These are phyloP conservation scores for Eupithecia dodoneata DNA, from an alignment of 2,888 invertebrate genomes.

Conservation along the genomic window DNA sequence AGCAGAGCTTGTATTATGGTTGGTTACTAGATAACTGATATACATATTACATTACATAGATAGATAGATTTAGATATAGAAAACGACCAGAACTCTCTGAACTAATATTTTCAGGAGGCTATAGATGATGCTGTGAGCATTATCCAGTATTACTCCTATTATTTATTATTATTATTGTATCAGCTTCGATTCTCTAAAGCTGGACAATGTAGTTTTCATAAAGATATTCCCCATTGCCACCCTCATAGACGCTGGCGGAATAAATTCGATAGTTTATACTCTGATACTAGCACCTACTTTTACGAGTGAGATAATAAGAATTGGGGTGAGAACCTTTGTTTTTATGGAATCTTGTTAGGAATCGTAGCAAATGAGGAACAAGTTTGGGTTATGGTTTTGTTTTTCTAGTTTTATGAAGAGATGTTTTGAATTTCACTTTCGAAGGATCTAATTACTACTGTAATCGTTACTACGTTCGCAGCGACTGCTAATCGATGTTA, in stretches of 20 bases:
- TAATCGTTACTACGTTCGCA: too few species aligned
- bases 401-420: background rate
- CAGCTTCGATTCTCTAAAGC: conserved; percentile 36
- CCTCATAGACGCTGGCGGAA: conserved; percentile 58
- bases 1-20: too few species aligned
- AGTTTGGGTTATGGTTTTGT: conserved; percentile 8
- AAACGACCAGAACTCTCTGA: too few species aligned
- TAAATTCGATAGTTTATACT: conserved; percentile 69
- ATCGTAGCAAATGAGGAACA: conserved; percentile 53
- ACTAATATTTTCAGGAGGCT: background rate
- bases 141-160: background rate
- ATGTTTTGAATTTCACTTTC: background rate
- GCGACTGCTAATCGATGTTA: too few species aligned
- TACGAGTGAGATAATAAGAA: conserved; percentile 55
- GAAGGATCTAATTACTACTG: background rate
- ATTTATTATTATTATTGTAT: background rate
- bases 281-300: conserved; percentile 65
- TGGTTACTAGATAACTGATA: too few species aligned
- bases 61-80: too few species aligned
- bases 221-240: conserved; percentile 58
- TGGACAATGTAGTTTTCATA: conserved; percentile 52
- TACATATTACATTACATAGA: too few species aligned
- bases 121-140: background rate
- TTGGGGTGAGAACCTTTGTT: conserved; percentile 57
- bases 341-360: conserved; percentile 59